A percentile compares a stretch with the other conserved stretches of the same genome.
phyloP scores from a whole-genome alignment of 2,797 vertebrate species.

The Rousettus madagascariensis region DNA sequence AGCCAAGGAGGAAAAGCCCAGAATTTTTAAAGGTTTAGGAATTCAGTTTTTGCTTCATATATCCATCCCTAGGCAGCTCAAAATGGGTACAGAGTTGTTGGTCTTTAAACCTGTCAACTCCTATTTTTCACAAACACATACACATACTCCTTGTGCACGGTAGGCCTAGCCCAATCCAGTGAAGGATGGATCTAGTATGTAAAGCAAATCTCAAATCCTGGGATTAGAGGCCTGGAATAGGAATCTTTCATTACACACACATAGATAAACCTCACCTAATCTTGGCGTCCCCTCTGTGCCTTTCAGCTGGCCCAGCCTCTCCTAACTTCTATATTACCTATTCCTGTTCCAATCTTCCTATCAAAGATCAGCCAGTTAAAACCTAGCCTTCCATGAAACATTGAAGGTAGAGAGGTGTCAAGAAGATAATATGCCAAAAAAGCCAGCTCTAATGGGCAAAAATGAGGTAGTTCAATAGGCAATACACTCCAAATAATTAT shows the following conservation, averaged over 20 bases:
- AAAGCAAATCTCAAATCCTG: neutral
- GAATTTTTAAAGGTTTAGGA: slow-evolving; percentile 3
- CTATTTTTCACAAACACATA: neutral
- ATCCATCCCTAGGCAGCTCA: slow-evolving; percentile 18
- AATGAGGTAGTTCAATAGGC: slow-evolving; percentile 68
- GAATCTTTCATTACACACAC: neutral
- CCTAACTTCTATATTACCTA: neutral
- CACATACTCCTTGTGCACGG: too few relatives aligned
- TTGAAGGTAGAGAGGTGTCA: slow-evolving; percentile 9
- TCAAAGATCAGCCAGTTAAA: neutral
- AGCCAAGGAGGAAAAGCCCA: slow-evolving; percentile 39
- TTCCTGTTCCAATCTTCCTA: neutral
- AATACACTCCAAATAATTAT: neutral
- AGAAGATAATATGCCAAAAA: slow-evolving; percentile 33
- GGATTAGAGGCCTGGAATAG: neutral
- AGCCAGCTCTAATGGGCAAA: neutral
- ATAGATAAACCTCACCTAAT: neutral
- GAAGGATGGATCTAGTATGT: neutral
- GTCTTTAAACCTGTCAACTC: neutral
- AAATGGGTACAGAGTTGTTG: neutral
- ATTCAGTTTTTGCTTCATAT: slow-evolving; percentile 15
- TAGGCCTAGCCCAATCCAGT: neutral
- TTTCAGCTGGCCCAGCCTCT: neutral
- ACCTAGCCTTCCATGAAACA: neutral
- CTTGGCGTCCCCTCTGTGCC: neutral